A percentile compares a stretch with the other conserved stretches of the same genome.
phyloP scores from a whole-genome alignment of 23 tunicate genomes.

The Oikopleura vanhoeffeni region DNA sequence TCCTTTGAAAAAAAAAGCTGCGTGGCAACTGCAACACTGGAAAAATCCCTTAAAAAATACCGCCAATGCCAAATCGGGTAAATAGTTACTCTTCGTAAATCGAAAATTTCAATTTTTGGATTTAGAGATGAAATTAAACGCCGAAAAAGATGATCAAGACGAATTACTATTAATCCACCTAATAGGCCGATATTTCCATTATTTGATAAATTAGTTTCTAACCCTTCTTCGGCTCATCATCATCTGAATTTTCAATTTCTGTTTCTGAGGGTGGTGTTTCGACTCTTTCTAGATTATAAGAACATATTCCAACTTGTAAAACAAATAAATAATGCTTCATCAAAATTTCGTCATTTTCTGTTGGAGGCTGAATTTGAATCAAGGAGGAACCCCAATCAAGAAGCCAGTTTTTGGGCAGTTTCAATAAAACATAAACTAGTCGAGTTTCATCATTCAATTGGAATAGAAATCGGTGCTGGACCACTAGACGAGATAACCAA shows the following conservation, averaged over 20 bases:
- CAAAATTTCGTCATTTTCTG: not conserved
- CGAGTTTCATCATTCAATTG: not conserved
- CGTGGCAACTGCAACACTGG: too few species aligned
- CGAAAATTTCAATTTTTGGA: too few species aligned
- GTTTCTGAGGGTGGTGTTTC: not conserved
- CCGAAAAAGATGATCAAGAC: too few species aligned
- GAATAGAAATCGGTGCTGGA: not conserved
- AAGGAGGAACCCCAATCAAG: not conserved
- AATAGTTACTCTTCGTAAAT: too few species aligned
- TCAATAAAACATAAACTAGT: not conserved
- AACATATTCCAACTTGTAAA: not conserved
- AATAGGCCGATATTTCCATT: too few species aligned
- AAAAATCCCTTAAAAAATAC: too few species aligned
- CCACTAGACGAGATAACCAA: not conserved
- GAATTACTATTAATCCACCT: too few species aligned
- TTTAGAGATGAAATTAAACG: too few species aligned
- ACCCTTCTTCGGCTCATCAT: not conserved
- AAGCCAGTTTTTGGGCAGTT: not conserved
- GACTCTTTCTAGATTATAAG: not conserved
- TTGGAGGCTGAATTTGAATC: not conserved
- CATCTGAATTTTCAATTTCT: not conserved
- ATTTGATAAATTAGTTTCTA: too few species aligned
- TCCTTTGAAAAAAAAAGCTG: too few species aligned
- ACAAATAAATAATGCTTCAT: not conserved
- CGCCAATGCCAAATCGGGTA: too few species aligned